phyloP scores from a whole-genome alignment of 2,888 invertebrate genomes.

The Philhelius pedissequus region DNA sequence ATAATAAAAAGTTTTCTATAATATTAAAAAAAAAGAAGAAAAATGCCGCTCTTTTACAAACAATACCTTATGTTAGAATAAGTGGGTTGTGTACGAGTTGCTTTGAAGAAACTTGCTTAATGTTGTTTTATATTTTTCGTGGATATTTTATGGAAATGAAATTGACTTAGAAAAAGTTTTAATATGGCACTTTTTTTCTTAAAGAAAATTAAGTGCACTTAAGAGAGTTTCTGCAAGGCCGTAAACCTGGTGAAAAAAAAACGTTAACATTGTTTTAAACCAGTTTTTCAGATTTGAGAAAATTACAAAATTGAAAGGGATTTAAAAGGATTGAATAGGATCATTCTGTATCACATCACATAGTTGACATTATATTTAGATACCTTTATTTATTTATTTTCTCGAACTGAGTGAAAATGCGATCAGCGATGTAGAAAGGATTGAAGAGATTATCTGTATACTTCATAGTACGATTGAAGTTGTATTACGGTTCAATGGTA shows the following conservation, averaged over 20 bases:
- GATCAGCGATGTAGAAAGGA: no score
- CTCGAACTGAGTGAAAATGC: no score
- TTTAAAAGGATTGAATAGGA: not conserved
- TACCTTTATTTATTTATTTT: no score
- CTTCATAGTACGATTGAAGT: no score
- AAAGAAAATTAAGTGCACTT: not conserved
- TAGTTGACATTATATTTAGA: no score
- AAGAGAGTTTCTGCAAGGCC: not conserved
- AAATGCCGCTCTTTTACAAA: not conserved
- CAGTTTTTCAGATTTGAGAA: not conserved
- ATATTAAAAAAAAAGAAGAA: no score
- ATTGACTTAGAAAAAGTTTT: slow-evolving; percentile 7
- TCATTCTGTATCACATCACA: no score
- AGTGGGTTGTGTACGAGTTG: not conserved
- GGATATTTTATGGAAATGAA: slow-evolving; percentile 1
- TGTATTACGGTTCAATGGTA: no score
- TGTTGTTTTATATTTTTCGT: not conserved
- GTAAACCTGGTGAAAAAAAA: not conserved
- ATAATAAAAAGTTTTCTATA: slow-evolving; percentile 25
- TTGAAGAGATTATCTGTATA: no score
- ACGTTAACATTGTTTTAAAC: not conserved
- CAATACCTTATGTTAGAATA: not conserved
- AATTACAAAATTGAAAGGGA: not conserved
- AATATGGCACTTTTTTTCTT: not conserved
- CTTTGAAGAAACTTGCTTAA: not conserved